Conservation (phyloP, 2,888 invertebrate species). For the Cephus spinipes region DNA sequence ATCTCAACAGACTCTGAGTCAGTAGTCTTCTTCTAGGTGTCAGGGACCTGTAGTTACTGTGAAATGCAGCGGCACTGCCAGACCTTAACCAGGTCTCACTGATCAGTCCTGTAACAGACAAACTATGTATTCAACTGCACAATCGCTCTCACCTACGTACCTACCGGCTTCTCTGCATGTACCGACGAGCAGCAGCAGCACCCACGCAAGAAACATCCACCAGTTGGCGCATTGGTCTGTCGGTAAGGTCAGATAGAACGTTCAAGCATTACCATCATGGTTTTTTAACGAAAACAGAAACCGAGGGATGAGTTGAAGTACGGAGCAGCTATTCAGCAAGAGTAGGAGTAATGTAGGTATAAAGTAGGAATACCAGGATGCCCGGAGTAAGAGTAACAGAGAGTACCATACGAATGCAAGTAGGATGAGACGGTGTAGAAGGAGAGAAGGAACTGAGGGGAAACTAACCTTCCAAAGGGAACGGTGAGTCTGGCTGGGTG, state of each 20-base stretch:
- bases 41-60: not conserved
- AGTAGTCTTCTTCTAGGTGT: not conserved
- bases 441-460: not conserved
- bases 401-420: not conserved
- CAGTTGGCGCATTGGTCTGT: not conserved
- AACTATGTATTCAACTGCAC: not conserved
- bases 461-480: constrained; percentile 7
- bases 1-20: not conserved
- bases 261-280: not conserved
- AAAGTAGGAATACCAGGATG: constrained; percentile 9
- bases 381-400: constrained; percentile 22
- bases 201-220: not conserved
- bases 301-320: not conserved
- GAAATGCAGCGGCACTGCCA: not conserved
- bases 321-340: not conserved
- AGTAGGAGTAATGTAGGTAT: not conserved
- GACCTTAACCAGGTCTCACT: not conserved
- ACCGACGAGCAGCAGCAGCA: not conserved
- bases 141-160: not conserved
- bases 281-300: not conserved
- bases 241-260: not conserved
- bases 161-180: not conserved
- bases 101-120: not conserved
- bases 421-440: not conserved
- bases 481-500: not conserved